Conservation (phyloP, 1,140 invertebrate genomes). For the Aleiodes sp. region DNA sequence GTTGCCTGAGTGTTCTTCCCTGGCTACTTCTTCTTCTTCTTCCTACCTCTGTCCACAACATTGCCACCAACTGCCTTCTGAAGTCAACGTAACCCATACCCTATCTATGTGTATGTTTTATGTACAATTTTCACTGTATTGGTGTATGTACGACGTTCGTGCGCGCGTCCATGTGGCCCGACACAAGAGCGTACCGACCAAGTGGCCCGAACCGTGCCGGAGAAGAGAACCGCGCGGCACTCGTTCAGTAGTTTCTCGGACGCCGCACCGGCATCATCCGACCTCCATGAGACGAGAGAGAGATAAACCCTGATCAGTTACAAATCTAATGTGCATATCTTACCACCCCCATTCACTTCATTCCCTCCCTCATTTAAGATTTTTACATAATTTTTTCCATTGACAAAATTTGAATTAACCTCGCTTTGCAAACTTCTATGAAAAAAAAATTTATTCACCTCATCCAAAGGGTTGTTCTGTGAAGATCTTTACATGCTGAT, state of each 20-base stretch:
- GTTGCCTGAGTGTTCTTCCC: background rate
- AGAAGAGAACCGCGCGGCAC: constrained; percentile 57
- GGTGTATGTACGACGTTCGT: constrained; percentile 2
- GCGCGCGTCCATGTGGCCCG: constrained; percentile 14
- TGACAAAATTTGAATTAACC: too few relatives aligned
- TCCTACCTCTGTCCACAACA: constrained; percentile 11
- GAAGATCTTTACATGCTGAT: too few relatives aligned
- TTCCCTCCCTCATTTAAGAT: too few relatives aligned
- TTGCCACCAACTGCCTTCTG: background rate
- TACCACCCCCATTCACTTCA: background rate
- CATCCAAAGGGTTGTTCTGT: too few relatives aligned
- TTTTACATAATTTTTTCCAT: too few relatives aligned
- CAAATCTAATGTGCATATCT: background rate
- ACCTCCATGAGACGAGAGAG: constrained; percentile 42
- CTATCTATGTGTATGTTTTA: constrained; percentile 10
- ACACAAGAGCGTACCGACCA: constrained; percentile 26
- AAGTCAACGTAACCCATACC: background rate
- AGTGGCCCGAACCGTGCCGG: constrained; percentile 57
- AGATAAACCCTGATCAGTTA: constrained; percentile 1
- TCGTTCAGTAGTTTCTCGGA: constrained; percentile 66
- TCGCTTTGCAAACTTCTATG: too few relatives aligned
- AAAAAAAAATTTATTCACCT: too few relatives aligned
- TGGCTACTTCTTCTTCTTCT: constrained; percentile 12
- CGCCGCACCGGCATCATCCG: constrained; percentile 63
- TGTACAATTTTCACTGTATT: background rate